Base-by-base conservation (phyloP, 2,797 vertebrate genomes). In the Cichlasoma orientale region DNA sequence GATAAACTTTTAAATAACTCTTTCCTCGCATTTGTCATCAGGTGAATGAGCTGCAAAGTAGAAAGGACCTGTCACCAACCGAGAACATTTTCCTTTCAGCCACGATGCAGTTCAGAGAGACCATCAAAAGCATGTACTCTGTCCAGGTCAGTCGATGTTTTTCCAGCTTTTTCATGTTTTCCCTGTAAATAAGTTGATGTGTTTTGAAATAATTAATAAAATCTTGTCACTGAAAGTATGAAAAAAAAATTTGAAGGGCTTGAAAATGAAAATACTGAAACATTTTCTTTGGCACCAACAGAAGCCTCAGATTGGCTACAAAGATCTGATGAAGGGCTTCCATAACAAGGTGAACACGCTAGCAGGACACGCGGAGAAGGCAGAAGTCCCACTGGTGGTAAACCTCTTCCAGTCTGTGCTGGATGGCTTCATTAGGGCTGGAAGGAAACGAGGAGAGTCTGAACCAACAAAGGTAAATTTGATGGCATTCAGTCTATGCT, bases 371-470 rank as follows among this genome's bases (percentile, higher is more conserved):
- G 58, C 94, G 92, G 66, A 95, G 94, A 91, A 95, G 89, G 77
- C 73, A 0, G 98, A 99, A 73, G 93, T 98, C 56, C 95, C 97
- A 10, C 93, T 98, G 89, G 98, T 99, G 84, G 95, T 99, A 73
- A 99, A 99, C 89, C 94, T 99, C 55, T 99, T 99, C 94, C 97
- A 98, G 78, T 98, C 98, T 0, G 93, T 99, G 83, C 93, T 99
- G 76, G 98, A 99, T 23, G 97, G 97, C 71, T 99, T 99, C 73
- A 96, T 97, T 13, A 95, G 98, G 9, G 94, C 91, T 0, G 95
- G 97, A 80, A 86, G 93, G 13, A 98, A 97, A 93, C 96, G 92
- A 82, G 88, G 85, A 0, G 97, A 97, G 16, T 88, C 75, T 7
- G 93, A 94, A 13, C 93, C 93, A n/a, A 3, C 77, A 33, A 95